Base-by-base conservation (phyloP, 2,888 invertebrate species). In the Morpho deidamia region DNA sequence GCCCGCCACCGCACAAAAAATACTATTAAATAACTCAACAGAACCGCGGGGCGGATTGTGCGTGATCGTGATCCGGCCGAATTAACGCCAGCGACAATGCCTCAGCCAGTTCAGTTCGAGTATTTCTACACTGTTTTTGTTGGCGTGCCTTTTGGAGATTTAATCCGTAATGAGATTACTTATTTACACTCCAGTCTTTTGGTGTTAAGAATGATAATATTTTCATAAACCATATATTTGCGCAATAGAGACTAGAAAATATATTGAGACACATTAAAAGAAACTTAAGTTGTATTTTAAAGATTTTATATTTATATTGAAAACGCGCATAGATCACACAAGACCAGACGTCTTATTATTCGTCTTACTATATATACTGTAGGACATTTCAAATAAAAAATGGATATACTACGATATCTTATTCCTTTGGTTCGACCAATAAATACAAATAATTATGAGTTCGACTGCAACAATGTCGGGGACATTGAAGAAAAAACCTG, bases 21-120 rank as follows among this genome's bases (percentile, higher is more conserved):
- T 76, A 81, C 81, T 84, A 87, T 86, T 83, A 86, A 85, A 87
- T 86, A 86, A 85, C 84, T 85, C 83, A 81, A 78, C 81, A 82
- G 79, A 81, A 75, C 76, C 69, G 71, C 78, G 81, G 85, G 86
- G 81, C 83, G 85, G 83, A 81, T 81, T 85, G 67, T 69, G 69
- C 82, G 82, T 83, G 83, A 79, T 80, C 83, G 82, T 77, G 83
- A 81, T 81, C 80, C 74, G 74, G 75, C 75, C 74, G 78, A 86
- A 88, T 88, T 87, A 87, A 81, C 83, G 76, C 77, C 70, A 71
- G 78, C 82, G 78, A 77, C 79, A 76, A 80, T 74, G 69, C 64
- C 66, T 72, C 67, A 69, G 70, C 71, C 62, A 53, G 71, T 71
- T 70, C 69, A 70, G 69, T 68, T 76, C 72, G 68, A 66, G 64